Percentiles rank a stretch among this genome's conserved stretches.
Conservation (phyloP, 1,140 invertebrate species). For the Spodoptera litura region DNA sequence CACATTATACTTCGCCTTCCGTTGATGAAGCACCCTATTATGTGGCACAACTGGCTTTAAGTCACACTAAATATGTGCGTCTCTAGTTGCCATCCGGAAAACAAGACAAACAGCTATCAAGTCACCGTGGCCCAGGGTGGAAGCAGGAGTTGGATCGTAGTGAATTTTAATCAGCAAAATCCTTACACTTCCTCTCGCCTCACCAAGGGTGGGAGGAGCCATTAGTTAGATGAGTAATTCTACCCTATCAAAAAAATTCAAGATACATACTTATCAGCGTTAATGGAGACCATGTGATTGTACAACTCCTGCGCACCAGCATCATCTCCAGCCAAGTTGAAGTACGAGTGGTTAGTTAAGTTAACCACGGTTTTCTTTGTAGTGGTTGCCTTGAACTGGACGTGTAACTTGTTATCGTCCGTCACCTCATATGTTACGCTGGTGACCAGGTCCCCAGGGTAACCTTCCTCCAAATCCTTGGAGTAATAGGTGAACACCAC, state of each 20-base stretch:
- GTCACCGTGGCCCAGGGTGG: too few relatives aligned
- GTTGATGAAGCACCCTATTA: too few relatives aligned
- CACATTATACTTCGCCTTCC: too few relatives aligned
- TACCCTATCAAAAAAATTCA: too few relatives aligned
- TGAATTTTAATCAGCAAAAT: too few relatives aligned
- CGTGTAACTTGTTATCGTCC: slow-evolving; percentile 89
- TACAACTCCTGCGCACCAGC: slow-evolving; percentile 87
- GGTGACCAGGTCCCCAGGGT: slow-evolving; percentile 91
- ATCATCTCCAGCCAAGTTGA: slow-evolving; percentile 95
- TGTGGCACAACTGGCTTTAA: not conserved
- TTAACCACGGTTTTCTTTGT: slow-evolving; percentile 94
- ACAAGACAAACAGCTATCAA: too few relatives aligned
- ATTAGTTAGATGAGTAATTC: too few relatives aligned
- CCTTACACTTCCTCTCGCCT: too few relatives aligned
- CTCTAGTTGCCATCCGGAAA: too few relatives aligned
- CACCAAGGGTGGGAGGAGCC: too few relatives aligned
- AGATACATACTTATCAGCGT: slow-evolving; percentile 88
- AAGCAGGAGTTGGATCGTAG: too few relatives aligned
- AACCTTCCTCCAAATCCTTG: slow-evolving; percentile 94
- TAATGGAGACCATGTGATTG: slow-evolving; percentile 91
- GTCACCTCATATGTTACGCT: slow-evolving; percentile 91
- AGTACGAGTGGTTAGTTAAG: slow-evolving; percentile 97
- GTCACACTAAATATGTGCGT: not conserved
- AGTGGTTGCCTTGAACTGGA: slow-evolving; percentile 91
- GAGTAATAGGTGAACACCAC: slow-evolving; percentile 91